Percentiles rank a stretch among this genome's conserved stretches.
Conservation (phyloP, 2,888 invertebrate genomes). For the Steromphala cineraria region DNA sequence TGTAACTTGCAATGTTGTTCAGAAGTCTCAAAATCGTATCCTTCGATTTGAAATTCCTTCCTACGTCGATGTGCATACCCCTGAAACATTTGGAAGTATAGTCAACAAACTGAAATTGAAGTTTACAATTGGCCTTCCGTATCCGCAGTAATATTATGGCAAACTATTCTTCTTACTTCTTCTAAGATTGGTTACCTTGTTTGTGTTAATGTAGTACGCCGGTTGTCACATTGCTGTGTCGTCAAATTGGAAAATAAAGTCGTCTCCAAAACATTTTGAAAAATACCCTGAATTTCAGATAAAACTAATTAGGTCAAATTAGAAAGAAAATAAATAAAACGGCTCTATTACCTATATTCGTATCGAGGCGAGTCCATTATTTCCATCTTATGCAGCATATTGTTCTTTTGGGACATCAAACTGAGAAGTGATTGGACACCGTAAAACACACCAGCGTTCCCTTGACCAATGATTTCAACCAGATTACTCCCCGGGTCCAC, state of each 20-base stretch:
- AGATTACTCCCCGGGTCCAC: slow-evolving; percentile 25
- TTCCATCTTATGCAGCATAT: neutral
- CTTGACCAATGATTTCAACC: slow-evolving; percentile 42
- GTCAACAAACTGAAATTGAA: no score
- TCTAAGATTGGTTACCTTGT: no score
- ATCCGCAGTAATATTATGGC: no score
- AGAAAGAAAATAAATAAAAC: no score
- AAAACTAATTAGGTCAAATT: no score
- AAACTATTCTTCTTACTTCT: no score
- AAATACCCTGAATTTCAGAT: no score
- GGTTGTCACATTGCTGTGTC: no score
- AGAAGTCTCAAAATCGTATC: slow-evolving; percentile 56
- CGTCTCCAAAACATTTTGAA: no score
- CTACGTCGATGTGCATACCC: slow-evolving; percentile 60
- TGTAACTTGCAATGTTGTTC: slow-evolving; percentile 65
- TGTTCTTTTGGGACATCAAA: slow-evolving; percentile 9
- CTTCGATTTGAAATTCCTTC: slow-evolving; percentile 63
- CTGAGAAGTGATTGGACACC: slow-evolving; percentile 35
- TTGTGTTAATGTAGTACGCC: no score
- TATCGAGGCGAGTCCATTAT: slow-evolving; percentile 16
- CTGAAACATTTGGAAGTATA: slow-evolving; percentile 33
- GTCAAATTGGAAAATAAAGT: no score
- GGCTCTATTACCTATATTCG: neutral
- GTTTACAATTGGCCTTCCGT: no score
- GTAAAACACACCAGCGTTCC: slow-evolving; percentile 38